Evolutionary conservation across 2,888 invertebrate species (phyloP).

Genomic region (Cantharis flavilabris): DNA sequence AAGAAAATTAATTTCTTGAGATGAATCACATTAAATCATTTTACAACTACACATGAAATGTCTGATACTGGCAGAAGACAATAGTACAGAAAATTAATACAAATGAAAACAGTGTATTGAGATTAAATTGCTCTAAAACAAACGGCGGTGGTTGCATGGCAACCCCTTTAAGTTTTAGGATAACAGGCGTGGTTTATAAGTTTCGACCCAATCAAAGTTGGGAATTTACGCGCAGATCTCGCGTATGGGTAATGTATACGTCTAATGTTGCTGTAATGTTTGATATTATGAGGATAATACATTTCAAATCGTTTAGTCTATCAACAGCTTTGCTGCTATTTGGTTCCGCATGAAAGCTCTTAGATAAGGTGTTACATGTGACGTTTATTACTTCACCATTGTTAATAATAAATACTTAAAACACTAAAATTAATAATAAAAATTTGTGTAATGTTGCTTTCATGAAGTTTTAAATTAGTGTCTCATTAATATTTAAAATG

Average conservation of each 20-base stretch:
- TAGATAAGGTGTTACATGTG: slow-evolving; percentile 14
- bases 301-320: slow-evolving; percentile 57
- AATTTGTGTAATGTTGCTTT: not conserved
- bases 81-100: slow-evolving; percentile 27
- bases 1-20: slow-evolving; percentile 23
- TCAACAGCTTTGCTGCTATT: slow-evolving; percentile 49
- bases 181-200: slow-evolving; percentile 38
- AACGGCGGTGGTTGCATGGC: slow-evolving; percentile 32
- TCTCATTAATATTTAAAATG: slow-evolving; percentile 35
- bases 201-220: slow-evolving; percentile 47
- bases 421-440: not conserved
- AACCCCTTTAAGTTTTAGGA: slow-evolving; percentile 39
- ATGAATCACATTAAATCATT: slow-evolving; percentile 28
- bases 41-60: slow-evolving; percentile 20
- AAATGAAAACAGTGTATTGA: slow-evolving; percentile 15
- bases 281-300: slow-evolving; percentile 58
- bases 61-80: not conserved
- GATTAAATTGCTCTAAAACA: slow-evolving; percentile 22
- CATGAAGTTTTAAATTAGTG: not conserved
- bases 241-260: slow-evolving; percentile 54
- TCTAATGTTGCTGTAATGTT: slow-evolving; percentile 58
- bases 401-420: not conserved
- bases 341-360: slow-evolving; percentile 33
- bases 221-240: slow-evolving; percentile 48
- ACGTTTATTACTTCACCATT: not conserved